Evolutionary conservation across 2,113 vertebrate genomes (phyloP), one percentile per base, ranked within the genome.

Genomic region (Larimichthys crocea): DNA sequence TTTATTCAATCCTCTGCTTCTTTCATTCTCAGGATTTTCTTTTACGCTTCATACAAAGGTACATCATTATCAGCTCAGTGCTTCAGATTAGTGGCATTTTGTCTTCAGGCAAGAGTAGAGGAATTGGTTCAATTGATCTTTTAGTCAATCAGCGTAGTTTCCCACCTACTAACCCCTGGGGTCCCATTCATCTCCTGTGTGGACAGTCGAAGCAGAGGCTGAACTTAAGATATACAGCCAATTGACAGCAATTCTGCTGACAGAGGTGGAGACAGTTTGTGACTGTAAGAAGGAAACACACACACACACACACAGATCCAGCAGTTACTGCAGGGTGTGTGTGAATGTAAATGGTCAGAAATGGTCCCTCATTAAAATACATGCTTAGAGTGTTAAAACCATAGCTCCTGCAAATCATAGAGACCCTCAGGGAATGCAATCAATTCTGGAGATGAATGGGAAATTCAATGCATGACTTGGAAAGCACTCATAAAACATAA

Each of bases 391-490:
- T 48, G 20, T 10, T 79, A 63, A 84, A 46, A 63, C 16, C 19
- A 63, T 3, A 42, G 64, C 16, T 22, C 24, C 35, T 63, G 49
- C 49, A 85, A 76, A 82, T 79, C 66, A 64, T 10, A 35, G 31
- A 46, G 70, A 66, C 55, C 81, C 73, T 26, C 16, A 1, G 66
- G 80, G 74, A 62, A 57, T n/a, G 49, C 56, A 81, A 29, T 83
- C 82, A 74, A 75, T 83, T 84, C 55, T 70, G 35, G 64, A 73
- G 84, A 84, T 79, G 55, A 88, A 85, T 77, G 50, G 69, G 67
- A 80, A 80, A 92, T 72, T 20, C 67, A 86, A 87, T 82, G 83
- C 83, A 79, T 74, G 82, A 63, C 68, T 87, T 83, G 66, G 40
- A 85, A 79, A 63, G 69, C 69, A 26, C 56, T 76, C 74, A 49